These are phyloP conservation scores for Sitophilus oryzae DNA, from an alignment of 1,140 invertebrate genomes.

Conservation along the genomic window DNA sequence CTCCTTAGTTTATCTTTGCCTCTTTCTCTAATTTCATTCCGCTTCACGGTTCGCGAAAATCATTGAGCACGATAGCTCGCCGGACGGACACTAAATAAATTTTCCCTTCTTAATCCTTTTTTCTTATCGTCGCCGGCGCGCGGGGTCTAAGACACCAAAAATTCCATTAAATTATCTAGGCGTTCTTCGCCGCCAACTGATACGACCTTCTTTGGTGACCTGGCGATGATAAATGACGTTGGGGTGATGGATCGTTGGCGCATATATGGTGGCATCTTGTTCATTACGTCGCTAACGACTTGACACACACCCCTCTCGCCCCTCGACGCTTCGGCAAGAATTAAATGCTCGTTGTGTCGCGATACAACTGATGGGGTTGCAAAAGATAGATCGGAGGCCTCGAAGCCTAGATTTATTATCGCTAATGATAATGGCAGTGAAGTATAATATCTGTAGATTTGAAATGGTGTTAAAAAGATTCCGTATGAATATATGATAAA, in stretches of 20 bases:
- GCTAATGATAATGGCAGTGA: not conserved
- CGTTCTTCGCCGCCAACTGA: not conserved
- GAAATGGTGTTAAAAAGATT: no score
- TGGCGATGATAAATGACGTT: not conserved
- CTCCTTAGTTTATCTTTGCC: no score
- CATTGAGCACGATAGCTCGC: not conserved
- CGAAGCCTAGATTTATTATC: not conserved
- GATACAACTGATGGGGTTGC: not conserved
- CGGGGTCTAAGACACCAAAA: not conserved
- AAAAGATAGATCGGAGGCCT: not conserved
- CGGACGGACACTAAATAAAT: not conserved
- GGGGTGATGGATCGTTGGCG: not conserved
- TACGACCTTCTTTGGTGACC: not conserved
- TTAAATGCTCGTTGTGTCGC: conserved; percentile 3
- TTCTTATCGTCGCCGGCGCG: not conserved
- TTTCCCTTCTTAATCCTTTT: not conserved
- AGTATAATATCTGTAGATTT: no score
- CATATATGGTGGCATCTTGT: conserved; percentile 2
- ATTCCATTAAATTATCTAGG: not conserved
- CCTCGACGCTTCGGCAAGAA: not conserved
- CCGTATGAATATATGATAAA: no score
- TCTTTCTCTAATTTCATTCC: not conserved
- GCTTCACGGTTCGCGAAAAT: not conserved
- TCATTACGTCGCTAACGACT: conserved; percentile 2
- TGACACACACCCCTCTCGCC: not conserved